Evolutionary conservation across 2,888 invertebrate species (phyloP), one percentile per base, ranked within the genome.

Genomic region (Lathronympha strigana): DNA sequence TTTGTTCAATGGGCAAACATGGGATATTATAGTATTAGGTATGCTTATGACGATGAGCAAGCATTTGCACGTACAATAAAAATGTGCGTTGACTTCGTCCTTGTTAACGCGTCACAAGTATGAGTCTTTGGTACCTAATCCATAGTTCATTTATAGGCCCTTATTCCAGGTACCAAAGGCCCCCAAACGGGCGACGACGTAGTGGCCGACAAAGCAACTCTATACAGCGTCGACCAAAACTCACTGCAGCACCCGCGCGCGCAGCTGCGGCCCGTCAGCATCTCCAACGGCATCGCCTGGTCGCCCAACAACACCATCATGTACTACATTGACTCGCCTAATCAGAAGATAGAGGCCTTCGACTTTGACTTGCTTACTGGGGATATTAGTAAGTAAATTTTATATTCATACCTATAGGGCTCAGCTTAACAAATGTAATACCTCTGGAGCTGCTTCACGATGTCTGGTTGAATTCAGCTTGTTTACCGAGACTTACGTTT

Each of bases 271-370:
- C 89, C 90, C 0, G 93, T 95, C 4, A 90, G 93, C 28, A 93
- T 95, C 55, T 96, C 96, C 45, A 97, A 96, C 77, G 97, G 97
- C 0, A 76, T 97, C 36, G 93, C 93, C 4, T 97, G 96, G 96
- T 94, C 94, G 6, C 82, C 86, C 9, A 94, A 95, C 72, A 94
- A 95, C 74, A 85, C 93, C 23, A 92, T 93, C 47, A 87, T 97
- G 82, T 97, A 95, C 82, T 97, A 95, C 80, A 94, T 95, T 33
- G 97, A 97, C 83, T 95, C 96, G 0, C 86, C 93, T 0, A 94
- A 94, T 0, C 83, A 92, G 63, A 93, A 93, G 74, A 86, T 97
- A 0, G 94, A 93, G 62, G 94, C 93, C 1, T 97, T 94, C 75
- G 95, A 96, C 79, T 97, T 91, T 75, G 93, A 96, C 72, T 70